These are phyloP conservation scores for Lamellibrachia satsuma DNA, from an alignment of 2,888 invertebrate species.

Conservation along the genomic window DNA sequence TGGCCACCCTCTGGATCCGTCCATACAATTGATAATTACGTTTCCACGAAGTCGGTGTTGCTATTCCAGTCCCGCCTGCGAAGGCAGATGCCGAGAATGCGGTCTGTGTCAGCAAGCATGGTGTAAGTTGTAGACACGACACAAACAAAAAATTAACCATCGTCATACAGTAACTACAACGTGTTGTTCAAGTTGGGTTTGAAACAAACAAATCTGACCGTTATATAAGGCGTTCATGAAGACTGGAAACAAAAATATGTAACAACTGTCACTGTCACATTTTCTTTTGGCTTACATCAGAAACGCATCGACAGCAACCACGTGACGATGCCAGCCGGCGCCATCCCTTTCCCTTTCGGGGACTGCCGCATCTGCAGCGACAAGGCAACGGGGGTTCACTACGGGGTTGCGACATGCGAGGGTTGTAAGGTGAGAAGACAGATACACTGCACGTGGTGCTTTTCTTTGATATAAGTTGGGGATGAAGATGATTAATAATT, in stretches of 20 bases:
- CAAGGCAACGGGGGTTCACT: conserved; percentile 62
- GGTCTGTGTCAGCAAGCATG: not conserved
- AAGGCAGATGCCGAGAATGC: not conserved
- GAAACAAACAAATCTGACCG: too few relatives aligned
- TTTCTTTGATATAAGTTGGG: not conserved
- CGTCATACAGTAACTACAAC: too few relatives aligned
- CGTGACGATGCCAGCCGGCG: conserved; percentile 52
- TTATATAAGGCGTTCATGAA: too few relatives aligned
- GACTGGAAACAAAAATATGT: not conserved
- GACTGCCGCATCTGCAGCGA: conserved; percentile 60
- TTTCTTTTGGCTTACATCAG: not conserved
- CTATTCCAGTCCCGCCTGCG: not conserved
- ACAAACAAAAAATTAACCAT: not conserved
- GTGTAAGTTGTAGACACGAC: not conserved
- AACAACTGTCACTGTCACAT: not conserved
- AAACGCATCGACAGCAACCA: not conserved
- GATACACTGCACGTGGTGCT: not conserved
- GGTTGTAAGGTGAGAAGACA: conserved; percentile 58
- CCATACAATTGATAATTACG: not conserved
- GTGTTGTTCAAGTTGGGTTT: too few relatives aligned
- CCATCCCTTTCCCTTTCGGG: conserved; percentile 60
- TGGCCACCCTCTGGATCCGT: too few relatives aligned
- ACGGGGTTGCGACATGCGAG: conserved; percentile 63
- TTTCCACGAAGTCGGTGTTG: not conserved
- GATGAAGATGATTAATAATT: not conserved